Conservation (phyloP, 2,888 invertebrate species). For the Epicampocera succincta region DNA sequence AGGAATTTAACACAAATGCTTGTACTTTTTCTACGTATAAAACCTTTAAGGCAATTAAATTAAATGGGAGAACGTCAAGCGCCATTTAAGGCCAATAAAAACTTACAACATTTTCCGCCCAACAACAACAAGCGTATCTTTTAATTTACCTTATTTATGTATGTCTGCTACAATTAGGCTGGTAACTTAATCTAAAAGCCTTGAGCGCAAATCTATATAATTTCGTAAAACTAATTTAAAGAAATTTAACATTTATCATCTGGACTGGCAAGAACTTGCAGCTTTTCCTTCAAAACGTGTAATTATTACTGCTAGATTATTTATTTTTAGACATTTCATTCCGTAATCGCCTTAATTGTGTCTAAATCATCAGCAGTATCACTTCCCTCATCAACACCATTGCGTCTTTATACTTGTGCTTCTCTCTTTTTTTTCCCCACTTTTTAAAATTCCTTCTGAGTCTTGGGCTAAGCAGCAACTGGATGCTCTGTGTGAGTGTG, state of each 20-base stretch:
- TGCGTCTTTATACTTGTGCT: not conserved
- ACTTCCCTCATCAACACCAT: constrained; percentile 13
- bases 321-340: constrained; percentile 42
- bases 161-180: constrained; percentile 29
- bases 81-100: constrained; percentile 12
- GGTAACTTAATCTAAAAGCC: constrained; percentile 39
- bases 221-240: constrained; percentile 28
- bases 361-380: constrained; percentile 47
- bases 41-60: constrained; percentile 29
- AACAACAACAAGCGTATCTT: not conserved
- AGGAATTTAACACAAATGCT: too few relatives aligned
- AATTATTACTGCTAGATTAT: constrained; percentile 36
- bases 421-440: not conserved
- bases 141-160: constrained; percentile 1
- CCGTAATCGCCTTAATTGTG: constrained; percentile 59
- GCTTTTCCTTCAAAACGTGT: constrained; percentile 6
- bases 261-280: constrained; percentile 21
- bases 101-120: constrained; percentile 13
- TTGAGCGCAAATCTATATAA: constrained; percentile 4
- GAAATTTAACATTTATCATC: constrained; percentile 37
- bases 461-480: constrained; percentile 44
- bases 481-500: constrained; percentile 1
- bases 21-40: not conserved
- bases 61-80: constrained; percentile 12
- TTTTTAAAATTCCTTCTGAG: constrained; percentile 29